A percentile compares a stretch with the other conserved stretches of the same genome.
These are phyloP conservation scores for Chrysocyon brachyurus DNA, from an alignment of 2,797 vertebrate species.

Conservation along the genomic window DNA sequence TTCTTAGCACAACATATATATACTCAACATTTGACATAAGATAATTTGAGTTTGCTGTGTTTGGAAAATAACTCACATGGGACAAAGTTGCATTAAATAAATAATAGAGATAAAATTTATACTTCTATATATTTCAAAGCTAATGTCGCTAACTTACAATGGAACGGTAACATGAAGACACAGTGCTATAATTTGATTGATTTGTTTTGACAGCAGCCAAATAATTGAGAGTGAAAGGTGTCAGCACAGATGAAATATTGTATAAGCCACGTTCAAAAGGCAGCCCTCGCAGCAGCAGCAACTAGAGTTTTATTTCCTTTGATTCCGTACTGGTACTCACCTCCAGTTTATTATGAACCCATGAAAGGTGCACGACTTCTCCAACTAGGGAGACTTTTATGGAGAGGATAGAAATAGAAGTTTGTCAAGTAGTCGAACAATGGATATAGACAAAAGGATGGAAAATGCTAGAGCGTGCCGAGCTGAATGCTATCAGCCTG, in stretches of 20 bases:
- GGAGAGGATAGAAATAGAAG: slow-evolving; percentile 88
- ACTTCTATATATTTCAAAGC: slow-evolving; percentile 96
- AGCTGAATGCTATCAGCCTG: slow-evolving; percentile 76
- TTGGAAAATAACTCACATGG: slow-evolving; percentile 93
- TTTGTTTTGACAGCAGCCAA: slow-evolving; percentile 99
- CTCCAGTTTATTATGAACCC: slow-evolving; percentile 94
- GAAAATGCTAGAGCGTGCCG: slow-evolving; percentile 54
- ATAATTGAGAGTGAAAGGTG: slow-evolving; percentile 99
- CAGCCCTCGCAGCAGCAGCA: slow-evolving; percentile 94
- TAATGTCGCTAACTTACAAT: slow-evolving; percentile 95
- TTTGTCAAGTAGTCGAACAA: slow-evolving; percentile 88
- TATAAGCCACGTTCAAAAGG: slow-evolving; percentile 93
- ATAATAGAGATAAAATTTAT: slow-evolving; percentile 98
- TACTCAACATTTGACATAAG: slow-evolving; percentile 91
- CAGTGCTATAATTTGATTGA: slow-evolving; percentile 99
- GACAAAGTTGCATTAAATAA: slow-evolving; percentile 95
- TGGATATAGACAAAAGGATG: slow-evolving; percentile 80
- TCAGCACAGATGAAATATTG: slow-evolving; percentile 95
- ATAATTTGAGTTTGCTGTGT: slow-evolving; percentile 94
- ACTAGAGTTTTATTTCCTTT: slow-evolving; percentile 92
- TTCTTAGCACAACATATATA: slow-evolving; percentile 87
- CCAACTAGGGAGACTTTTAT: slow-evolving; percentile 85
- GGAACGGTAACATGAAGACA: slow-evolving; percentile 96
- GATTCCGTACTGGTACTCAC: slow-evolving; percentile 93
- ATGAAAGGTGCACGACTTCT: slow-evolving; percentile 91